Base-by-base conservation (phyloP, 2,888 invertebrate species). In the Patella depressa region DNA sequence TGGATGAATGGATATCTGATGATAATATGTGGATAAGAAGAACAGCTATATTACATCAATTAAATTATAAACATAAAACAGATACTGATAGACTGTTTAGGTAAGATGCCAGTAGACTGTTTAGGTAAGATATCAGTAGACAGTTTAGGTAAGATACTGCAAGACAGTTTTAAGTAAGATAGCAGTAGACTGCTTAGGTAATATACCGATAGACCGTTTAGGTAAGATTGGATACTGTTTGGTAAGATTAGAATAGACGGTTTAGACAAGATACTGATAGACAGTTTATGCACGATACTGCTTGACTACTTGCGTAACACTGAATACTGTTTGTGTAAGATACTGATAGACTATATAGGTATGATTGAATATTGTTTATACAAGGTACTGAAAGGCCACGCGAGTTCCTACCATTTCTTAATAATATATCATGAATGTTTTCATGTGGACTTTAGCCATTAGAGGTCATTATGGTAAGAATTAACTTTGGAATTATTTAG, bases 91-190 rank as follows among this genome's bases (percentile, higher is more conserved):
- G 75, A 70, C 81, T 85, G n/a, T 85, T 85, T 77, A 80, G 80
- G 85, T 85, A 72, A 71, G 81, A 85, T 78, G 57, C 75, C 45
- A 79, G 79, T 4, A 72, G 75, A 70, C 81, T 85, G 19, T 85
- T 85, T 77, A 80, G 80, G 85, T 85, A 72, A 71, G 80, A 85
- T 77, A 65, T 74, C 45, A 79, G 80, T 3, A 72, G 75, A 70
- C 81, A 85, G n/a, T 85, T 85, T 77, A 80, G 80, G 85, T 85
- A 72, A 71, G 81, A 85, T 78, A 65, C 75, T 45, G 79, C 79
- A 2, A 72, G 75, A 70, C 81, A 84, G n/a, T 84, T 85, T 85
- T 77, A 80, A 79, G 85, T 85, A 72, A 71, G 80, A 85, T 77
- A 65, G 73, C 45, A 79, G 80, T 3, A 72, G 75, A 70, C 81